Evolutionary conservation across 2,888 invertebrate genomes (phyloP).

Genomic region (Cyclophora punctaria): DNA sequence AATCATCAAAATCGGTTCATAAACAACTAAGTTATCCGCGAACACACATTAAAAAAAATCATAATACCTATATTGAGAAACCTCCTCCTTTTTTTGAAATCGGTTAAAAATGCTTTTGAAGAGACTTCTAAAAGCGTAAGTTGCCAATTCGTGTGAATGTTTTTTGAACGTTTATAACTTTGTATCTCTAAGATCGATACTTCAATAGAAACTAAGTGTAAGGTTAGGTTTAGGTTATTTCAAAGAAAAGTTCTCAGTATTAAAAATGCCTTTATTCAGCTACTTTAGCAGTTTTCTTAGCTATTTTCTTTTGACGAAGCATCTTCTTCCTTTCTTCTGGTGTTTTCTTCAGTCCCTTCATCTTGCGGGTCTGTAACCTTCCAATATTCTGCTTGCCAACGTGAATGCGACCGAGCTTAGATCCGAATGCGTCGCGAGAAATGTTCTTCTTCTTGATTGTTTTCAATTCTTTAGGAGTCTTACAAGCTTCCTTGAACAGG

Average conservation of each 20-base stretch:
- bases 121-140: too few relatives aligned
- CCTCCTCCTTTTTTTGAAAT: too few relatives aligned
- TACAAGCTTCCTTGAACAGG: constrained; percentile 87
- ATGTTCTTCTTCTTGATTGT: constrained; percentile 93
- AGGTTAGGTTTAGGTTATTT: neutral
- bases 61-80: too few relatives aligned
- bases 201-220: too few relatives aligned
- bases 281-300: constrained; percentile 38
- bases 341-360: constrained; percentile 90
- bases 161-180: too few relatives aligned
- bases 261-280: constrained; percentile 30
- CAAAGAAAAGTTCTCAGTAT: neutral
- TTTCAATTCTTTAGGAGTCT: constrained; percentile 85
- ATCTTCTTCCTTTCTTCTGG: constrained; percentile 79
- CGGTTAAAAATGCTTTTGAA: too few relatives aligned
- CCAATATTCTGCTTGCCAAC: constrained; percentile 91
- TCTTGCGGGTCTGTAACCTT: constrained; percentile 90
- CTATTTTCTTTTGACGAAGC: constrained; percentile 69
- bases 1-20: too few relatives aligned
- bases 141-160: too few relatives aligned
- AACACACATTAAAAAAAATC: too few relatives aligned
- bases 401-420: constrained; percentile 93
- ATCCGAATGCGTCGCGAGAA: constrained; percentile 89
- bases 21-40: too few relatives aligned
- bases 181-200: too few relatives aligned